These are phyloP conservation scores for Enteromius trimaculatus DNA, from an alignment of 2,797 vertebrate species.

Conservation along the genomic window DNA sequence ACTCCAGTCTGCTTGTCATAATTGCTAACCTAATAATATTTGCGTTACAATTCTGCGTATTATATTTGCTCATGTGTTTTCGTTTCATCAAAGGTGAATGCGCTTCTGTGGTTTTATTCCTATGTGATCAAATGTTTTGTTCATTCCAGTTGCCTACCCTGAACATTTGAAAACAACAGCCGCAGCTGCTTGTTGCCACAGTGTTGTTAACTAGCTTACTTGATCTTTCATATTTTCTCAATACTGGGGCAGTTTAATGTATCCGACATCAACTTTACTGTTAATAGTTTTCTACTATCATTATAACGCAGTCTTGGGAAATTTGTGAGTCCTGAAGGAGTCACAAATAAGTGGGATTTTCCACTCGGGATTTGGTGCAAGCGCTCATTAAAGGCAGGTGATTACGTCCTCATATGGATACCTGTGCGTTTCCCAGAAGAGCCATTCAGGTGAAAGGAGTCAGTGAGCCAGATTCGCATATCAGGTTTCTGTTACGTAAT, in stretches of 20 bases:
- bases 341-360: conserved; percentile 53
- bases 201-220: background rate
- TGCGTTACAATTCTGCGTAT: too few species aligned
- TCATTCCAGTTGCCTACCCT: background rate
- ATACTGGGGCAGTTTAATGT: background rate
- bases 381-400: conserved; percentile 48
- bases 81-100: background rate
- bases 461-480: conserved; percentile 45
- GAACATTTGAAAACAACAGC: background rate
- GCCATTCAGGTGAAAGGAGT: conserved; percentile 64
- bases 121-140: background rate
- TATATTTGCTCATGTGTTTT: background rate
- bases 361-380: conserved; percentile 4
- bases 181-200: conserved; percentile 4
- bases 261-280: background rate
- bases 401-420: conserved; percentile 61
- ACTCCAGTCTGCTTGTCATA: background rate
- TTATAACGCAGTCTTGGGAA: background rate
- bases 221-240: background rate
- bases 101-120: background rate
- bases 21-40: too few species aligned
- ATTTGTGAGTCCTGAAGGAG: conserved; percentile 7
- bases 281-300: conserved; percentile 3
- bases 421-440: conserved; percentile 50
- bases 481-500: conserved; percentile 66